Evolutionary conservation across 2,797 vertebrate genomes (phyloP), one percentile per base, ranked within the genome.

Genomic region (Leucoraja ocellata): DNA sequence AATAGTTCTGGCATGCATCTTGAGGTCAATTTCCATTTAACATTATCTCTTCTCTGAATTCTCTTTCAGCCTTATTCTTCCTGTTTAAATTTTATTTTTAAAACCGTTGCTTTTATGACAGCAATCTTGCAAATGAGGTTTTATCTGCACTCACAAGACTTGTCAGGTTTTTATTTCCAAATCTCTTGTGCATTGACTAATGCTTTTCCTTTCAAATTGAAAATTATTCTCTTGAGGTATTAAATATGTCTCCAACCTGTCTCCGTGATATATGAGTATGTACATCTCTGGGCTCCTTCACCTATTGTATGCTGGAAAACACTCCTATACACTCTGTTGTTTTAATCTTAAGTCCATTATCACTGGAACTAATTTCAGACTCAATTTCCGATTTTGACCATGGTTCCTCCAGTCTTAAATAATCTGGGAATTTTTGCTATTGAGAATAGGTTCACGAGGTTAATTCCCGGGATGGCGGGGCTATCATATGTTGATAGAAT

Each of bases 141-240:
- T 8, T 77, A 28, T 77, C 76, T 9, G 6, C 28, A n/a, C 76
- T 77, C 8, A 77, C 28, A 77, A 32, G 76, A 10, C 6, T 77
- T 77, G 74, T 9, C 76, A 32, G n/a, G 4, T 78, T 78, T 78
- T 78, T 32, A 28, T 46, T 46, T 46, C 46, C n/a, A 78, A n/a
- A 36, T 78, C 11, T 78, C 1, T 32, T 36, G n/a, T 4, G 32
- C 13, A 32, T 78, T 23, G 18, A 78, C 76, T 77, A 77, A 78
- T 78, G n/a, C 10, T 32, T 78, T 78, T n/a, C 18, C 76, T 78
- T 78, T 78, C 8, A 78, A n/a, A 32, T 78, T 78, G 76, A 78
- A 78, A 78, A 78, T 36, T 78, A 78, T 78, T 78, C 76, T 32
- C 76, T 32, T 78, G 76, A n/a, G 76, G n/a, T 78, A 78, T 77